A percentile compares a stretch with the other conserved stretches of the same genome.
These are phyloP conservation scores for Cryptus armator DNA, from an alignment of 2,888 invertebrate genomes.

Conservation along the genomic window DNA sequence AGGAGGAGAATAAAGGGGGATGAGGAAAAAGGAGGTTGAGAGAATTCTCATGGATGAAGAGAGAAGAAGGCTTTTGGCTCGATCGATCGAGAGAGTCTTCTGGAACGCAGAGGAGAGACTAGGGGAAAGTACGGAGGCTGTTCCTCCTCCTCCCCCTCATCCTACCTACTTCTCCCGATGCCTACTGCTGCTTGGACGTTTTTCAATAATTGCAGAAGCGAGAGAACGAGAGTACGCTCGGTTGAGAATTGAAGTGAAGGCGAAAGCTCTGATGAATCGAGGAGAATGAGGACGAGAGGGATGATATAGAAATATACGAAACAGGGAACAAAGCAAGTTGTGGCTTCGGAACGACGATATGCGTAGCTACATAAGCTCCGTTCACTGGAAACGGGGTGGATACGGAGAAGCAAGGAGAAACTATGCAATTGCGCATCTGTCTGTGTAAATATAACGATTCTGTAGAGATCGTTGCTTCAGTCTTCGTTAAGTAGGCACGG, in stretches of 20 bases:
- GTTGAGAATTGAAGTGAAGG: constrained; percentile 43
- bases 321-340: constrained; percentile 58
- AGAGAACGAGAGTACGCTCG: constrained; percentile 38
- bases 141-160: no score
- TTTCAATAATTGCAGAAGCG: constrained; percentile 52
- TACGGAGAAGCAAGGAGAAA: constrained; percentile 26
- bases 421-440: constrained; percentile 7
- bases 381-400: not conserved
- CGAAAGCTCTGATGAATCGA: constrained; percentile 59
- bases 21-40: constrained; percentile 5
- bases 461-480: not conserved
- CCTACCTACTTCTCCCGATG: not conserved
- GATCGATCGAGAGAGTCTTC: constrained; percentile 56
- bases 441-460: constrained; percentile 8
- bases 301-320: constrained; percentile 47
- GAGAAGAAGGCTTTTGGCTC: constrained; percentile 37
- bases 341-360: constrained; percentile 47
- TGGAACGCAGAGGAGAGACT: constrained; percentile 30
- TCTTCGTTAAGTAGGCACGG: constrained; percentile 36
- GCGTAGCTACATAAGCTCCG: constrained; percentile 30
- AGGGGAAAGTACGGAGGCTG: constrained; percentile 15
- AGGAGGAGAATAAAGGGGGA: constrained; percentile 38
- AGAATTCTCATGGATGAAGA: constrained; percentile 18
- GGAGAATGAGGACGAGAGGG: not conserved
- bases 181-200: constrained; percentile 29